These are phyloP conservation scores for Latheticus oryzae DNA, from an alignment of 2,888 invertebrate species.

Conservation along the genomic window DNA sequence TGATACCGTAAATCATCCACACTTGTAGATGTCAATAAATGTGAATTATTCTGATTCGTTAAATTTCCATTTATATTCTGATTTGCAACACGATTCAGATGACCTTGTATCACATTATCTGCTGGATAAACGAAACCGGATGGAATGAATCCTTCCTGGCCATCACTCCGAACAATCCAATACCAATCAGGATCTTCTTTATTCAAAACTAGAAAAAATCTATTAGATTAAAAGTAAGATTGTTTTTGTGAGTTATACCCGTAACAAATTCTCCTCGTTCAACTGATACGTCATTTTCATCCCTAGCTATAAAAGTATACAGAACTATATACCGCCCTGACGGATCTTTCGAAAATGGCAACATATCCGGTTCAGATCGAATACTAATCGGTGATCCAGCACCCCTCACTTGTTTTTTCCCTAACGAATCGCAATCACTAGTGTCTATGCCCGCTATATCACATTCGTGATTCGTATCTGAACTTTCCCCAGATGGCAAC, in stretches of 20 bases:
- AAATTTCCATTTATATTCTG: slow-evolving; percentile 50
- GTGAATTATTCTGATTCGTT: slow-evolving; percentile 55
- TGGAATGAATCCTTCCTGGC: slow-evolving; percentile 95
- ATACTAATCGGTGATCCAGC: slow-evolving; percentile 67
- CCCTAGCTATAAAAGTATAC: slow-evolving; percentile 91
- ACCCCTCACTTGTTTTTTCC: slow-evolving; percentile 65
- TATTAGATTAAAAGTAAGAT: too few relatives aligned
- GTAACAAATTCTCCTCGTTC: slow-evolving; percentile 96
- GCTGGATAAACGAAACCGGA: slow-evolving; percentile 94
- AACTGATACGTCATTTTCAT: slow-evolving; percentile 94
- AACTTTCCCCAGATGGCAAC: slow-evolving; percentile 69
- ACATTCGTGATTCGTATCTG: slow-evolving; percentile 72
- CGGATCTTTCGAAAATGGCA: slow-evolving; percentile 82
- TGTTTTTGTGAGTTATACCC: slow-evolving; percentile 60
- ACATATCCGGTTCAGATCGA: slow-evolving; percentile 72
- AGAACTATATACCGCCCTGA: slow-evolving; percentile 92
- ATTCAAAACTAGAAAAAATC: slow-evolving; percentile 80
- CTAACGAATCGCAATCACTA: slow-evolving; percentile 73
- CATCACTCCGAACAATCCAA: slow-evolving; percentile 93
- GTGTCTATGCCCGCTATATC: slow-evolving; percentile 67
- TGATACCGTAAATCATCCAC: slow-evolving; percentile 80
- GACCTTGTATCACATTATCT: slow-evolving; percentile 78
- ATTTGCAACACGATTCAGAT: slow-evolving; percentile 64
- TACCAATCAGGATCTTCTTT: slow-evolving; percentile 97
- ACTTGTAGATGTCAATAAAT: slow-evolving; percentile 57